Evolutionary conservation across 2,113 vertebrate species (phyloP), one percentile per base, ranked within the genome.

Genomic region (Phalacrocorax brasilianus): DNA sequence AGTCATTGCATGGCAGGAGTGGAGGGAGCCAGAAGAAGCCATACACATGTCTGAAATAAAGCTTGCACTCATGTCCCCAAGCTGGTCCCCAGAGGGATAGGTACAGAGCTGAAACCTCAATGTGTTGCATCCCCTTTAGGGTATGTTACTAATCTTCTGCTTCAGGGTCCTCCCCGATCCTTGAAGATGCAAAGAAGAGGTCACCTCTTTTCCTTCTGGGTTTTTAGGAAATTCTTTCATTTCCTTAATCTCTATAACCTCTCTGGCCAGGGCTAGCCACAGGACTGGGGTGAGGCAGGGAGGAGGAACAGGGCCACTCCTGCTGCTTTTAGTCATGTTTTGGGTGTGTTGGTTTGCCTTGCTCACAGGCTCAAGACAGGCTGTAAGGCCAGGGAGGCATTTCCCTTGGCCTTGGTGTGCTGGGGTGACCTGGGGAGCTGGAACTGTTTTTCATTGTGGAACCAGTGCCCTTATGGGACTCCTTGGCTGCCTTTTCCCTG

Each of bases 1-100:
- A 91, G 88, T 88, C 79, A 70, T 59, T 88, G 67, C 42, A 59
- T 15, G 79, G 85, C 75, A 97, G 79, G 83, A 91, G 38, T 83
- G 38, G 79, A 93, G 47, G 55, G 50, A 93, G 47, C 72, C 76
- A 71, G 42, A 91, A 68, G 22, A 67, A 92, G 88, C 75, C 42
- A 62, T 44, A 84, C 17, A 27, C n/a, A 62, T 2, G 1, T 52
- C 75, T 88, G 75, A 90, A 92, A 82, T 83, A 35, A 88, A 83
- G 71, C 45, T 52, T 91, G 76, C 55, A 70, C 32, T 86, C 50
- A 24, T 11, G 23, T 85, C 24, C 58, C 58, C 58, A 73, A 11
- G 62, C 62, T 58, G 53, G 40, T 79, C 35, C 44, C 23, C 62
- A 56, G 30, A 56, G 32, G 30, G 63, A 76, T 7, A 49, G 40